A percentile compares a stretch with the other conserved stretches of the same genome.
These are phyloP conservation scores for Thalpophila matura DNA, from an alignment of 2,888 invertebrate species.

Conservation along the genomic window DNA sequence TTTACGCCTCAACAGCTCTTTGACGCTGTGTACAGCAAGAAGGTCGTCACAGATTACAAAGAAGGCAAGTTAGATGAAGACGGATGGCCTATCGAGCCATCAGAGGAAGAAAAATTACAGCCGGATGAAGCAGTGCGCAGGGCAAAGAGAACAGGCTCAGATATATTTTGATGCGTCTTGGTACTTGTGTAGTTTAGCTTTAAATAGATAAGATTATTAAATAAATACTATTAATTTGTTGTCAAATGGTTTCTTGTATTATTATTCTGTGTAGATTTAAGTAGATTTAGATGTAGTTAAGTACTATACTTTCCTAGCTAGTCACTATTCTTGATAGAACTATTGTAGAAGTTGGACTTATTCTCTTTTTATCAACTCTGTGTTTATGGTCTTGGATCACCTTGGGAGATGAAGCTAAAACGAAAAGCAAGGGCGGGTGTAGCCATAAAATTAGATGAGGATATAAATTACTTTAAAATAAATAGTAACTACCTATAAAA, in stretches of 20 bases:
- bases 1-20: constrained; percentile 96
- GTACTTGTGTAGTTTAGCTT: constrained; percentile 62
- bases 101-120: constrained; percentile 93
- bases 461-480: too few relatives aligned
- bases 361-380: too few relatives aligned
- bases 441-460: too few relatives aligned
- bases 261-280: constrained; percentile 2
- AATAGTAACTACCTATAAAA: too few relatives aligned
- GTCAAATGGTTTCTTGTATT: constrained; percentile 11
- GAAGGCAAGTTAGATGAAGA: constrained; percentile 92
- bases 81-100: constrained; percentile 93
- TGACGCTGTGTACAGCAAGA: constrained; percentile 94
- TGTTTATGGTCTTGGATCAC: too few relatives aligned
- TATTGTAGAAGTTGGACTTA: too few relatives aligned
- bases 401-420: too few relatives aligned
- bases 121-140: constrained; percentile 93
- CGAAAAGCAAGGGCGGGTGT: too few relatives aligned
- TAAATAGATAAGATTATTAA: constrained; percentile 65
- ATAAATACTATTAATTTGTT: constrained; percentile 57
- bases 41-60: constrained; percentile 94
- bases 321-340: neutral
- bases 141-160: constrained; percentile 95
- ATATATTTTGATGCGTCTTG: constrained; percentile 91
- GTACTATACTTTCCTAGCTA: neutral
- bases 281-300: neutral